Percentiles rank a stretch among this genome's conserved stretches.
Evolutionary conservation across 2,113 vertebrate genomes (phyloP).

Genomic region (Cisticola juncidis): DNA sequence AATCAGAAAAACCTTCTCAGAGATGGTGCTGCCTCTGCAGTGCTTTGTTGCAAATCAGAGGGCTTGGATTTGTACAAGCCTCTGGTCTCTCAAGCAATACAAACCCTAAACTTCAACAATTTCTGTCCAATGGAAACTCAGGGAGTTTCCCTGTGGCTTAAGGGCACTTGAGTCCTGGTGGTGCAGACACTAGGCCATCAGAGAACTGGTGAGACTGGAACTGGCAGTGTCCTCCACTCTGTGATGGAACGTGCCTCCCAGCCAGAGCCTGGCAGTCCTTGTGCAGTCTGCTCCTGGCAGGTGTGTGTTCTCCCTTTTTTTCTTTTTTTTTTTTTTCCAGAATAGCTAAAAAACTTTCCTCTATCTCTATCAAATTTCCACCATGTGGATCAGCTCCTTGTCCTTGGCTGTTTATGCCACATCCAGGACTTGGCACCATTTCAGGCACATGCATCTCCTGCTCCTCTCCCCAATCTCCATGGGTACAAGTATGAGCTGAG

Average conservation of each 20-base stretch:
- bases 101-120: not conserved
- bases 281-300: not conserved
- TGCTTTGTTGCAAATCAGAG: not conserved
- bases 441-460: not conserved
- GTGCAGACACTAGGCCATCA: not conserved
- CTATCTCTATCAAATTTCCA: not conserved
- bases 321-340: not conserved
- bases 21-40: not conserved
- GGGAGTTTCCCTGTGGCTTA: not conserved
- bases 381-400: not conserved
- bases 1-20: not conserved
- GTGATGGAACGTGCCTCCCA: not conserved
- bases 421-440: not conserved
- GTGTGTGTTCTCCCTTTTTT: not conserved
- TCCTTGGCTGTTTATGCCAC: not conserved
- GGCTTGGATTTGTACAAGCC: not conserved
- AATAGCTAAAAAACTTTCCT: not conserved
- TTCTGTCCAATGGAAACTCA: accelerated
- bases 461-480: not conserved
- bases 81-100: not conserved
- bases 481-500: not conserved
- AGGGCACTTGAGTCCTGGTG: not conserved
- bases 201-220: not conserved
- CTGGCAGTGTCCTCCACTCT: not conserved
- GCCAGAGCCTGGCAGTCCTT: not conserved